These are phyloP conservation scores for Stomorhina lunata DNA, from an alignment of 2,888 invertebrate species.

Conservation along the genomic window DNA sequence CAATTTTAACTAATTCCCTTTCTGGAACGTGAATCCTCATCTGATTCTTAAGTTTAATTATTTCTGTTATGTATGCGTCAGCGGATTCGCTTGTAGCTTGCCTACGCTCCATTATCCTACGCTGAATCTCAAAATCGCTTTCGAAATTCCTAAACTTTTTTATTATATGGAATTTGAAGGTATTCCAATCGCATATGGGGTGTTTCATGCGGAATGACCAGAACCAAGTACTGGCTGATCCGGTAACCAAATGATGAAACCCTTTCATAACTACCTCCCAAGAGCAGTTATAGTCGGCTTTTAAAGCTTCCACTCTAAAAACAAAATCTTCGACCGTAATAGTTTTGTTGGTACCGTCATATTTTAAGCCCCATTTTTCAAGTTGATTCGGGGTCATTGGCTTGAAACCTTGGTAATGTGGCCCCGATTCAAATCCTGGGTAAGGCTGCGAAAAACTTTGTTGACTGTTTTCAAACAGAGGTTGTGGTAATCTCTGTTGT, in stretches of 20 bases:
- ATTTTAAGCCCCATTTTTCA: constrained; percentile 27
- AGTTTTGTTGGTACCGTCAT: background rate
- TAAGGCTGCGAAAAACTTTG: background rate
- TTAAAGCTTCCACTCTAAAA: constrained; percentile 9
- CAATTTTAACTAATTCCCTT: background rate
- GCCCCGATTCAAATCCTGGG: too few species aligned
- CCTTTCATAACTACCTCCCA: constrained; percentile 21
- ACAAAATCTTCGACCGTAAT: constrained; percentile 18
- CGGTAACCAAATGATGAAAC: constrained; percentile 10
- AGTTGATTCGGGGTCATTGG: background rate
- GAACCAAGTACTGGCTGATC: background rate
- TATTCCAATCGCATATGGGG: background rate
- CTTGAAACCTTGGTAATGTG: too few species aligned
- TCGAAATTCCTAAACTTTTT: background rate
- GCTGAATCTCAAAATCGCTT: constrained; percentile 5
- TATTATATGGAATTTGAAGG: background rate
- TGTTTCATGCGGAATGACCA: background rate
- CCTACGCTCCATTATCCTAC: constrained; percentile 3
- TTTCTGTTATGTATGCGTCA: background rate
- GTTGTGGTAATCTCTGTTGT: too few species aligned
- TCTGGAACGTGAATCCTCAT: background rate
- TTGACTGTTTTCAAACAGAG: too few species aligned
- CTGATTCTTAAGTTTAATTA: background rate
- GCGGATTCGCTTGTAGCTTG: background rate
- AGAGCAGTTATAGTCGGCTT: background rate